Conservation (phyloP, 2,888 invertebrate species). For the Troides oblongomaculatus region DNA sequence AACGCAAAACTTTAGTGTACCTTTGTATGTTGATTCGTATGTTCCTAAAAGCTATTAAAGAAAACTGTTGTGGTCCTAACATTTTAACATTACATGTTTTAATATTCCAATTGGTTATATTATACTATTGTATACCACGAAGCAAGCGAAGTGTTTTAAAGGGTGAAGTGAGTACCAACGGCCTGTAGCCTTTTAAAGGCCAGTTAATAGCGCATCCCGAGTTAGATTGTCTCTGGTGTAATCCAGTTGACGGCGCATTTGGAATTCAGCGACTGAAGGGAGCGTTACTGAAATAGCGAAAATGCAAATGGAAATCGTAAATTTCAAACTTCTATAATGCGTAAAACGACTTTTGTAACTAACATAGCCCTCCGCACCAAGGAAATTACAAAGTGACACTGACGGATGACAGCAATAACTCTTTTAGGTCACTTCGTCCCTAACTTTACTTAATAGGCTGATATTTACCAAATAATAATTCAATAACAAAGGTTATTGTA, state of each 20-base stretch:
- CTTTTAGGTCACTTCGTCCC: constrained; percentile 43
- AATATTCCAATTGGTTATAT: too few species aligned
- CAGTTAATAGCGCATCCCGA: constrained; percentile 38
- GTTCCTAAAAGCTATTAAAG: too few species aligned
- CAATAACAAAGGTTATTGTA: constrained; percentile 3
- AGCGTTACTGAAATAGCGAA: constrained; percentile 29
- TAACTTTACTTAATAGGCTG: neutral
- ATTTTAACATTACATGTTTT: neutral
- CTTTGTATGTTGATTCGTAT: too few species aligned
- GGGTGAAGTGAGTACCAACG: constrained; percentile 21
- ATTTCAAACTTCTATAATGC: constrained; percentile 51
- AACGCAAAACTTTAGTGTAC: too few species aligned
- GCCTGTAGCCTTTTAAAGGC: constrained; percentile 31
- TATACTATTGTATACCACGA: neutral
- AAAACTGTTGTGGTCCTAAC: neutral
- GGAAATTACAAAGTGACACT: constrained; percentile 71
- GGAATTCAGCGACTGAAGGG: constrained; percentile 21
- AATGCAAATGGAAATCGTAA: constrained; percentile 37
- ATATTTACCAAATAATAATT: constrained; percentile 1
- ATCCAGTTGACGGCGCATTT: constrained; percentile 32
- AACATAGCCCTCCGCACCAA: constrained; percentile 59
- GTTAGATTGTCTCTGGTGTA: constrained; percentile 35
- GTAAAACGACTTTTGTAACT: constrained; percentile 65
- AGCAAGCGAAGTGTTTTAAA: constrained; percentile 14
- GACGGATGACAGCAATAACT: constrained; percentile 73